These are phyloP conservation scores for Coelinius sp. DNA, from an alignment of 2,888 invertebrate genomes.

Conservation along the genomic window DNA sequence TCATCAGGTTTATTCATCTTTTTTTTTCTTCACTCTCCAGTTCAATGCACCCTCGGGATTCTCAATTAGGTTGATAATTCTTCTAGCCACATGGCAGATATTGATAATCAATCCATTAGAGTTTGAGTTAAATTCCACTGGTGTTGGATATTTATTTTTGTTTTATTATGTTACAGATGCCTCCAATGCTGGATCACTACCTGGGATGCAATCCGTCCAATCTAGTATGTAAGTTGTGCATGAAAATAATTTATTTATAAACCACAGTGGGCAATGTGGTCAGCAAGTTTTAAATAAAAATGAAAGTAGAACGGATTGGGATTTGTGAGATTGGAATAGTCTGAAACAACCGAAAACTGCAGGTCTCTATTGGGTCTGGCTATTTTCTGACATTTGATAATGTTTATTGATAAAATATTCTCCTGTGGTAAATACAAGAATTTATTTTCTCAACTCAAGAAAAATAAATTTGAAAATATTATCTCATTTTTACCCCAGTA, in stretches of 20 bases:
- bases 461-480: too few species aligned
- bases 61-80: conserved; percentile 10
- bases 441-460: too few species aligned
- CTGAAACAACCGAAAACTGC: not conserved
- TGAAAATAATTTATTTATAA: conserved; percentile 19
- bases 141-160: conserved; percentile 6
- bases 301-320: conserved; percentile 27
- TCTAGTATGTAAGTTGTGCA: conserved; percentile 38
- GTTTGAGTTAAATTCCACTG: conserved; percentile 15
- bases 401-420: not conserved
- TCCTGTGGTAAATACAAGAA: not conserved
- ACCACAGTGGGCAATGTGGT: conserved; percentile 34
- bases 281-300: conserved; percentile 29
- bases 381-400: conserved; percentile 25
- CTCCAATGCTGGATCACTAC: conserved; percentile 43
- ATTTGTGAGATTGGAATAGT: conserved; percentile 21
- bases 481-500: too few species aligned
- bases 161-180: conserved; percentile 41
- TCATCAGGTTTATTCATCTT: not conserved
- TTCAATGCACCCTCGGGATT: not conserved
- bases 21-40: conserved; percentile 5
- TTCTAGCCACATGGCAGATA: conserved; percentile 31
- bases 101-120: conserved; percentile 21
- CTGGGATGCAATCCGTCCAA: conserved; percentile 40
- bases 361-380: conserved; percentile 29